Conservation (phyloP, 1,140 invertebrate genomes). For the Hypsibius dujardini region DNA sequence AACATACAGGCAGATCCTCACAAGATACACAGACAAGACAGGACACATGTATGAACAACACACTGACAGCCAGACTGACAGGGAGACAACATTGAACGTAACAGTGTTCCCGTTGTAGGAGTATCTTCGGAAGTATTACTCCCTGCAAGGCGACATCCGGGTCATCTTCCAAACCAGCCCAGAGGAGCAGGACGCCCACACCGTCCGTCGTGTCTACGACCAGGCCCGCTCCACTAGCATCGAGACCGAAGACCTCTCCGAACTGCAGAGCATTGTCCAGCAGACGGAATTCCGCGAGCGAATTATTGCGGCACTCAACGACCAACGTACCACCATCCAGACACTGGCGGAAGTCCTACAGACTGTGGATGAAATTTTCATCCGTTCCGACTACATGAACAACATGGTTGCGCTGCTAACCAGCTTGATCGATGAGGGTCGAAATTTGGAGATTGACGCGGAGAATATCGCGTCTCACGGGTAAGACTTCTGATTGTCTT, state of each 20-base stretch:
- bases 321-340: neutral
- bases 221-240: slow-evolving; percentile 12
- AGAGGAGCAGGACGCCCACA: neutral
- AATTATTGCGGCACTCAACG: neutral
- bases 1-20: no score
- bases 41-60: no score
- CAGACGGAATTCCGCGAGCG: slow-evolving; percentile 14
- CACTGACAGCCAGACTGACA: no score
- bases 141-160: slow-evolving; percentile 1
- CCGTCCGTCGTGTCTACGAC: neutral
- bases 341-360: slow-evolving; percentile 12
- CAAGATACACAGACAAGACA: no score
- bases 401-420: neutral
- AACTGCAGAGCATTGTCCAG: slow-evolving; percentile 4
- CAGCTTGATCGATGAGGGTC: slow-evolving; percentile 2
- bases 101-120: neutral
- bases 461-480: neutral
- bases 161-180: neutral
- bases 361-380: neutral
- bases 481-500: neutral
- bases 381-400: neutral
- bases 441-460: slow-evolving; percentile 3
- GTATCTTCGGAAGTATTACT: slow-evolving; percentile 4
- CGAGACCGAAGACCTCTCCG: neutral
- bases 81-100: no score